Evolutionary conservation across 2,113 vertebrate genomes (phyloP).

Genomic region (Tretioscincus oriximinensis): DNA sequence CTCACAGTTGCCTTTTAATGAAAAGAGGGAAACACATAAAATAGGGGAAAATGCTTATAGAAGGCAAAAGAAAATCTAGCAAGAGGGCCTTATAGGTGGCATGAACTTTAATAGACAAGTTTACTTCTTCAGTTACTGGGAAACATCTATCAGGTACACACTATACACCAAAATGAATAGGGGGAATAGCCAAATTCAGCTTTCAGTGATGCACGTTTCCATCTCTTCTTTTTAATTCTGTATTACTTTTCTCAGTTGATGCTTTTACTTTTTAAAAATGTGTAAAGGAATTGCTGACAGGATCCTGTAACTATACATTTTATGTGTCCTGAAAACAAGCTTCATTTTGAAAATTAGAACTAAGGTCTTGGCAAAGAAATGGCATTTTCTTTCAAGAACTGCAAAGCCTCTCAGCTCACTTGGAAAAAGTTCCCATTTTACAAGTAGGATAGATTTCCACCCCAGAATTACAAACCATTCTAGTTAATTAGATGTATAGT

Average conservation of each 20-base stretch:
- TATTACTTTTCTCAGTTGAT: no score
- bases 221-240: background rate
- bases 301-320: background rate
- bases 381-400: background rate
- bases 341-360: background rate
- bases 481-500: no score
- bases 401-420: background rate
- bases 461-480: no score
- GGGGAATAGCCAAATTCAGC: background rate
- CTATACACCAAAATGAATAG: no score
- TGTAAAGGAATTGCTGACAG: background rate
- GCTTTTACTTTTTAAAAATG: background rate
- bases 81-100: no score
- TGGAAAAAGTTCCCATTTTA: no score
- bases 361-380: background rate
- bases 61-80: conserved; percentile 18
- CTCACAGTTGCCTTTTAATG: background rate
- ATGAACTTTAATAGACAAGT: no score
- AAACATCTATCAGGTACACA: no score
- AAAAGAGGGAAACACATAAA: conserved; percentile 11
- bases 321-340: background rate
- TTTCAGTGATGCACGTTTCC: conserved; percentile 31
- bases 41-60: background rate
- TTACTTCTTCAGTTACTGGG: no score
- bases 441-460: no score